Evolutionary conservation across 1,140 invertebrate species (phyloP).

Genomic region (Anoplolepis gracilipes): DNA sequence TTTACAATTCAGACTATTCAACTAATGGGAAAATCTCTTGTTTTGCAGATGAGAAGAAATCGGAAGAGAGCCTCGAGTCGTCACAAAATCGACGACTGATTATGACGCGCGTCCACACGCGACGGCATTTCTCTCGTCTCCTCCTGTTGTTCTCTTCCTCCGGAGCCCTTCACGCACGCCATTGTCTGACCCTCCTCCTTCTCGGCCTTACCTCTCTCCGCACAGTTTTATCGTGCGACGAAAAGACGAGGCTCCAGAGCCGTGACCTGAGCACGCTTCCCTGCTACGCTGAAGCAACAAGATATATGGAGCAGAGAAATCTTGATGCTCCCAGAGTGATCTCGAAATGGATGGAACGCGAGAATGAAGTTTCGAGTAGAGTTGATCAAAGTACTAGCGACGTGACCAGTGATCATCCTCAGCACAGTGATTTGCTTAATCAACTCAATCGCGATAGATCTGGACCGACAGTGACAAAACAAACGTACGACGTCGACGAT

Average conservation of each 20-base stretch:
- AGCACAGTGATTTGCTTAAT: not conserved
- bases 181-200: slow-evolving; percentile 71
- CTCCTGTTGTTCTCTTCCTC: slow-evolving; percentile 79
- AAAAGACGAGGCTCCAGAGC: slow-evolving; percentile 60
- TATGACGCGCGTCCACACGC: slow-evolving; percentile 81
- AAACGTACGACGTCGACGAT: not conserved
- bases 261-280: slow-evolving; percentile 53
- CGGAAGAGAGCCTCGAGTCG: slow-evolving; percentile 76
- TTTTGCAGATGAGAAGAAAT: slow-evolving; percentile 79
- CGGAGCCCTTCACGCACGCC: slow-evolving; percentile 68
- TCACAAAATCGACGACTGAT: slow-evolving; percentile 82
- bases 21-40: not conserved
- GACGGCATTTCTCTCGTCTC: slow-evolving; percentile 79
- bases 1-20: not conserved
- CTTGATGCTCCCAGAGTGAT: not conserved
- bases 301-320: slow-evolving; percentile 33
- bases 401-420: not conserved
- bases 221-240: slow-evolving; percentile 67
- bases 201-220: slow-evolving; percentile 63
- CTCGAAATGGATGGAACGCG: slow-evolving; percentile 33
- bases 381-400: slow-evolving; percentile 38
- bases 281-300: slow-evolving; percentile 18
- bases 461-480: not conserved
- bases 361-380: slow-evolving; percentile 20
- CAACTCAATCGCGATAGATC: not conserved